Percentiles rank a stretch among this genome's conserved stretches.
These are phyloP conservation scores for Propsilocerus akamusi DNA, from an alignment of 1,140 invertebrate species.

Conservation along the genomic window DNA sequence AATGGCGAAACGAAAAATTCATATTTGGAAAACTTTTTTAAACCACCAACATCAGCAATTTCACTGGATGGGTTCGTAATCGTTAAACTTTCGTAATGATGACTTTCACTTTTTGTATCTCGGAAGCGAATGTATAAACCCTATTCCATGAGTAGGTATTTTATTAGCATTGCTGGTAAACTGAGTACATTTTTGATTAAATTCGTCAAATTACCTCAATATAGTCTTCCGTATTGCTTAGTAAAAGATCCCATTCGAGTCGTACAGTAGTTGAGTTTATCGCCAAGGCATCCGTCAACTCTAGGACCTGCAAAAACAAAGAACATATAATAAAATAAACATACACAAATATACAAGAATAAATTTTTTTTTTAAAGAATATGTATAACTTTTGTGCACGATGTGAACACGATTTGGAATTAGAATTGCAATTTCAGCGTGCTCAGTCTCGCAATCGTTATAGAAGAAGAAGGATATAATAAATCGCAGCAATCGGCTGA, in stretches of 20 bases:
- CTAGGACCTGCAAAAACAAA: constrained; percentile 35
- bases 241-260: constrained; percentile 62
- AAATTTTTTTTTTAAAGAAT: no score
- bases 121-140: constrained; percentile 87
- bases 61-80: constrained; percentile 44
- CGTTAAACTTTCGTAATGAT: constrained; percentile 48
- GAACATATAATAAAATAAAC: background rate
- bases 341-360: constrained; percentile 1
- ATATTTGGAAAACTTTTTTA: constrained; percentile 70
- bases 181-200: background rate
- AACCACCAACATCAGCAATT: constrained; percentile 44
- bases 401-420: no score
- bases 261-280: constrained; percentile 66
- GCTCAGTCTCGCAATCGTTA: no score
- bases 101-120: constrained; percentile 41
- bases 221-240: constrained; percentile 20
- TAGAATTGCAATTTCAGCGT: no score
- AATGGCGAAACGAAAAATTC: constrained; percentile 80
- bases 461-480: no score
- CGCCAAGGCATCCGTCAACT: constrained; percentile 59
- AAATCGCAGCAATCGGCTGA: no score
- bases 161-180: background rate
- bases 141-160: constrained; percentile 37
- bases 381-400: no score
- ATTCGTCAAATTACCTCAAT: constrained; percentile 16